A percentile compares a stretch with the other conserved stretches of the same genome.
phyloP scores from a whole-genome alignment of 1,140 invertebrate genomes.

The Pogonomyrmex barbatus region DNA sequence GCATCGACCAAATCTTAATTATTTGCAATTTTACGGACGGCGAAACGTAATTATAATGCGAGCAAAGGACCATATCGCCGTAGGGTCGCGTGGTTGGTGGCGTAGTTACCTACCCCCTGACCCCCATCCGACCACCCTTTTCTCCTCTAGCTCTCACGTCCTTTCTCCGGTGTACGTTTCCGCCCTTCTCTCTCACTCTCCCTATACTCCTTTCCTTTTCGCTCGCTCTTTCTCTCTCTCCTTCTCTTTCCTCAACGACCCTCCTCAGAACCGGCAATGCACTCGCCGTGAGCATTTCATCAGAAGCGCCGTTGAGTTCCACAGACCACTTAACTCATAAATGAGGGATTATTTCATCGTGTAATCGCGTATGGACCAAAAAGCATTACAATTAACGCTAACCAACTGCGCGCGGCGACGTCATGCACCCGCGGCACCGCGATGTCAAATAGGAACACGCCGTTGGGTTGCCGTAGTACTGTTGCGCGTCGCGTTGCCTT shows the following conservation, averaged over 20 bases:
- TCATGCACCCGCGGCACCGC: conserved; percentile 72
- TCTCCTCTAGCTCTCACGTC: conserved; percentile 22
- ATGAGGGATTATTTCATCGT: conserved; percentile 86
- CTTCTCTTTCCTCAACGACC: conserved; percentile 75
- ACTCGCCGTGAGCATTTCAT: conserved; percentile 84
- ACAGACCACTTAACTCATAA: conserved; percentile 86
- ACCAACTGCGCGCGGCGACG: conserved; percentile 80
- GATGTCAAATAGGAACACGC: conserved; percentile 74
- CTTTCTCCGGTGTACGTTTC: conserved; percentile 26
- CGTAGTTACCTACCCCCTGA: conserved; percentile 76
- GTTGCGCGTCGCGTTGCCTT: conserved; percentile 34
- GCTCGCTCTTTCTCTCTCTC: conserved; percentile 35
- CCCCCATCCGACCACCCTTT: conserved; percentile 59
- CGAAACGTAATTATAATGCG: conserved; percentile 84
- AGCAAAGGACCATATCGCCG: conserved; percentile 81
- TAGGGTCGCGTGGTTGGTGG: conserved; percentile 78
- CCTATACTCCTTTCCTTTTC: conserved; percentile 41
- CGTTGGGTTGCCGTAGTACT: conserved; percentile 53
- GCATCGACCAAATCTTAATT: conserved; percentile 84
- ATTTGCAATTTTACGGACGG: conserved; percentile 84
- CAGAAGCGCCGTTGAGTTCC: conserved; percentile 84
- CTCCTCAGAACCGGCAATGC: conserved; percentile 77
- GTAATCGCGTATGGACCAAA: conserved; percentile 85
- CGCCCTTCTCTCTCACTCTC: not conserved
- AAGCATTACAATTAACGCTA: conserved; percentile 86